Percentiles rank a stretch among this genome's conserved stretches.
Conservation (phyloP, 2,797 vertebrate genomes). For the Helarctos malayanus region DNA sequence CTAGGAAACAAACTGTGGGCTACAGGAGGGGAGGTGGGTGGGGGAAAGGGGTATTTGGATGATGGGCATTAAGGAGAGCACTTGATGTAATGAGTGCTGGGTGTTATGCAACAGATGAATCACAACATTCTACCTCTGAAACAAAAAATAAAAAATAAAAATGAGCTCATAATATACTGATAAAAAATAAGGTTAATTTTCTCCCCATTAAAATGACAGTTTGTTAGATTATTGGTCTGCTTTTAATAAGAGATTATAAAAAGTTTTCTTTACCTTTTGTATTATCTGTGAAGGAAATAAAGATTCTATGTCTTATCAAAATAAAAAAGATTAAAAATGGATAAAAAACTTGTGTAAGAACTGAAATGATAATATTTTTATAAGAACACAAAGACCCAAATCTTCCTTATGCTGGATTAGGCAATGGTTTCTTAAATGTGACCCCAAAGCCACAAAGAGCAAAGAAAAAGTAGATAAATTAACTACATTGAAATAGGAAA, state of each 20-base stretch:
- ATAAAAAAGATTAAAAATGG: background rate
- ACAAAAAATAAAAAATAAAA: background rate
- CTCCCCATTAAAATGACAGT: background rate
- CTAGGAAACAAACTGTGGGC: no score
- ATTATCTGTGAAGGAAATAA: background rate
- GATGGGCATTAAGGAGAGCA: no score
- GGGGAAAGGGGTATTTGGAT: no score
- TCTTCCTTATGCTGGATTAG: background rate
- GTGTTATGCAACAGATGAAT: background rate
- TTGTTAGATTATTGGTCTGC: background rate
- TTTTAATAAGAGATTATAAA: background rate
- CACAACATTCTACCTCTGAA: background rate
- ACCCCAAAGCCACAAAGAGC: background rate
- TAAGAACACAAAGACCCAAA: background rate
- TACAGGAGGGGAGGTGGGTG: no score
- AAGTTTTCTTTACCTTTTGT: background rate
- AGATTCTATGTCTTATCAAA: background rate
- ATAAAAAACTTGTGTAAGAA: background rate
- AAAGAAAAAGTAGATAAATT: background rate
- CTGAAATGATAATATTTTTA: background rate
- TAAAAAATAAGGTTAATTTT: background rate
- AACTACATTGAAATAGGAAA: background rate
- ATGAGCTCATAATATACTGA: background rate
- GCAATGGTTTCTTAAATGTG: background rate
- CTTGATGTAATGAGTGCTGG: background rate